Evolutionary conservation across 2,888 invertebrate genomes (phyloP).

Genomic region (Drosophila niveifrons): DNA sequence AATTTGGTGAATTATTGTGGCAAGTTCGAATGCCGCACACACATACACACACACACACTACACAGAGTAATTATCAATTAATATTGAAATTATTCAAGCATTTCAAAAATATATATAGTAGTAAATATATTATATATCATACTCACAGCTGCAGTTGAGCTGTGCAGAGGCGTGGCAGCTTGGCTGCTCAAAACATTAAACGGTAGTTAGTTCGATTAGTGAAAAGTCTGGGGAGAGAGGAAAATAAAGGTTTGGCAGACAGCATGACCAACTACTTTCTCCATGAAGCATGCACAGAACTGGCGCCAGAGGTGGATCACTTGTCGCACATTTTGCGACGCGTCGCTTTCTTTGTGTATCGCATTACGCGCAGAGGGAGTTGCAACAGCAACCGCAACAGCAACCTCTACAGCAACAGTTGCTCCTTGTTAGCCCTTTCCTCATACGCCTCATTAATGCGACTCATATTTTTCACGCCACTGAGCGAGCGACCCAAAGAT

Average conservation of each 20-base stretch:
- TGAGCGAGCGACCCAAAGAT: conserved; percentile 3
- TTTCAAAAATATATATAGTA: neutral
- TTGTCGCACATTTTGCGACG: conserved; percentile 74
- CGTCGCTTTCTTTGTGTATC: conserved; percentile 71
- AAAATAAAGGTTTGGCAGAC: conserved; percentile 13
- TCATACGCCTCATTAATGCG: conserved; percentile 70
- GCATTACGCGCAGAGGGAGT: conserved; percentile 50
- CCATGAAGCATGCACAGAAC: conserved; percentile 64
- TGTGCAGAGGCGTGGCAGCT: conserved; percentile 48
- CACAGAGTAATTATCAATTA: conserved; percentile 65
- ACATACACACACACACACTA: conserved; percentile 12
- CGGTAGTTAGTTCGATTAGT: conserved; percentile 76
- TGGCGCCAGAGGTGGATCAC: conserved; percentile 77
- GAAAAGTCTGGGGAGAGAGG: conserved; percentile 14
- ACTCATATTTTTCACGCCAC: conserved; percentile 75
- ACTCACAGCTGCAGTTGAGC: conserved; percentile 4
- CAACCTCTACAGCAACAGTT: conserved; percentile 20
- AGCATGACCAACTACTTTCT: conserved; percentile 45
- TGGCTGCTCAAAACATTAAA: conserved; percentile 70
- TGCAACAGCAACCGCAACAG: conserved; percentile 19
- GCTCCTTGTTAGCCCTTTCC: conserved; percentile 51
- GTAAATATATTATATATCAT: conserved; percentile 7
- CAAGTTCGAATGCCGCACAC: conserved; percentile 53
- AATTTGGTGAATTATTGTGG: conserved; percentile 72
- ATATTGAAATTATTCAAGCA: conserved; percentile 58